Evolutionary conservation across 2,797 vertebrate genomes (phyloP).

Genomic region (Toxotes lorentzi): DNA sequence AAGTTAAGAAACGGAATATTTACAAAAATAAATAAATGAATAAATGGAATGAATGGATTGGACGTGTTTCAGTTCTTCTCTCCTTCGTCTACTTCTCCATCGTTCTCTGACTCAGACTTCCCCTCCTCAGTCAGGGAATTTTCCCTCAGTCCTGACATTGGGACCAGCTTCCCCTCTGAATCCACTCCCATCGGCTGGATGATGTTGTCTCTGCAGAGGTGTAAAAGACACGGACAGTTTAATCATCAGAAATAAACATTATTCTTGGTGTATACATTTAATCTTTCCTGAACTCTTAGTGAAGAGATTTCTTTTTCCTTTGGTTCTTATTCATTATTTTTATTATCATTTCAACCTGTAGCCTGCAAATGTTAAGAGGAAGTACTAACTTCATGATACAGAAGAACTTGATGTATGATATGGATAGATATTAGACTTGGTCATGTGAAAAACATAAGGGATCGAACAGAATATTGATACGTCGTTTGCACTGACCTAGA

Average conservation of each 20-base stretch:
- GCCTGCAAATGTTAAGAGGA: not conserved
- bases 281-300: too few species aligned
- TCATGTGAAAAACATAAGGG: not conserved
- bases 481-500: slow-evolving; percentile 61
- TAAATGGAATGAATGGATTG: not conserved
- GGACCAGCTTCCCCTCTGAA: slow-evolving; percentile 77
- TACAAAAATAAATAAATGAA: slow-evolving; percentile 27
- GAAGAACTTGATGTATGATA: too few species aligned
- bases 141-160: slow-evolving; percentile 64
- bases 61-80: slow-evolving; percentile 49
- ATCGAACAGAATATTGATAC: not conserved
- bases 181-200: slow-evolving; percentile 81
- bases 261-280: not conserved
- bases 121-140: slow-evolving; percentile 59
- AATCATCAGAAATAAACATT: not conserved
- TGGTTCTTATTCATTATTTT: too few species aligned
- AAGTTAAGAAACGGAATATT: slow-evolving; percentile 16
- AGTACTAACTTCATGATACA: too few species aligned
- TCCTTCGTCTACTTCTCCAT: slow-evolving; percentile 47
- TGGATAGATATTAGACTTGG: not conserved
- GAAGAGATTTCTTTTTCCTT: too few species aligned
- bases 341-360: too few species aligned
- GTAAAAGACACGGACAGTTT: not conserved
- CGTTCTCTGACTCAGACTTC: slow-evolving; percentile 60
- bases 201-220: slow-evolving; percentile 71